phyloP scores from a whole-genome alignment of 2,113 vertebrate species.

The Eudyptes chrysolophus region DNA sequence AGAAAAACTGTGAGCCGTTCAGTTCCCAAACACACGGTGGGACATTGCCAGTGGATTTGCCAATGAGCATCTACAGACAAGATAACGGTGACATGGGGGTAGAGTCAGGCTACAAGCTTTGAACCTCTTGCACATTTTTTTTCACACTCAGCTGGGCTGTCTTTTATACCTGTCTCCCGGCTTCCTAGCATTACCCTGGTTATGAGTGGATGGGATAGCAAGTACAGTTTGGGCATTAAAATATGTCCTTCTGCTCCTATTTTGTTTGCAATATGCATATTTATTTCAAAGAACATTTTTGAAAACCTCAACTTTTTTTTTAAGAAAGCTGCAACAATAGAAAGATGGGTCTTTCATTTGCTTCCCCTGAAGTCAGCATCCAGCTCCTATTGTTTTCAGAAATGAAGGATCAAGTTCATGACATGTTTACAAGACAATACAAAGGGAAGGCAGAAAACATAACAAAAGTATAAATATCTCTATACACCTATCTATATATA shows the following conservation, averaged over 20 bases:
- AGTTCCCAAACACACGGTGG: neutral
- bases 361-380: neutral
- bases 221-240: neutral
- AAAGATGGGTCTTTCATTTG: neutral
- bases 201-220: neutral
- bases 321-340: neutral
- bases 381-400: constrained; percentile 30
- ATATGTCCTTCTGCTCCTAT: neutral
- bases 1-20: neutral
- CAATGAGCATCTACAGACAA: neutral
- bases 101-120: neutral
- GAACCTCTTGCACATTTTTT: neutral
- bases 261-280: neutral
- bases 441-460: constrained; percentile 37
- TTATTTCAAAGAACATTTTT: neutral
- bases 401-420: neutral
- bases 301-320: neutral
- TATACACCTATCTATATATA: neutral
- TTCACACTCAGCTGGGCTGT: neutral
- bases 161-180: neutral
- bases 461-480: constrained; percentile 39
- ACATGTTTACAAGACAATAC: constrained; percentile 31
- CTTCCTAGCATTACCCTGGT: neutral
- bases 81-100: neutral
- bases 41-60: neutral